Conservation (phyloP, 2,888 invertebrate species). For the Drosophila falleni region DNA sequence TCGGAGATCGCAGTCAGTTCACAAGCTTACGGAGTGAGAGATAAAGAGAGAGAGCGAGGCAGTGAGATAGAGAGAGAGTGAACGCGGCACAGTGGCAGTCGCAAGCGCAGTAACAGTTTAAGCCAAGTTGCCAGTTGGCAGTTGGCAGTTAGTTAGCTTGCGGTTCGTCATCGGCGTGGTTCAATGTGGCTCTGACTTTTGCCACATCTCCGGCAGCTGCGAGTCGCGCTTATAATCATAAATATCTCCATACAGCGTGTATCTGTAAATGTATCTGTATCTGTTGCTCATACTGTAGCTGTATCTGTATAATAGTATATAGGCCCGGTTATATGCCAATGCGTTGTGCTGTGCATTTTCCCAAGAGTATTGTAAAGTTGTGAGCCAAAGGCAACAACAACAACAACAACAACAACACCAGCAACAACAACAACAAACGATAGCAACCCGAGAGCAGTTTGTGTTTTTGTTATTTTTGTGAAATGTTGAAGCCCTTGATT, state of each 20-base stretch:
- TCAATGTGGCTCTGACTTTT: slow-evolving; percentile 58
- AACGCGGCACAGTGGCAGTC: slow-evolving; percentile 11
- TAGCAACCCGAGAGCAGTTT: slow-evolving; percentile 35
- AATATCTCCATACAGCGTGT: slow-evolving; percentile 68
- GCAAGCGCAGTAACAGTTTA: slow-evolving; percentile 41
- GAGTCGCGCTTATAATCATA: slow-evolving; percentile 72
- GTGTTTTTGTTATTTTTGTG: slow-evolving; percentile 71
- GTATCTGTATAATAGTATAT: slow-evolving; percentile 39
- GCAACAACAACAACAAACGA: no score
- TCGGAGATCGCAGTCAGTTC: slow-evolving; percentile 36
- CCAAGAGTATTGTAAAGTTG: slow-evolving; percentile 74
- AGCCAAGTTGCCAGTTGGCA: slow-evolving; percentile 62
- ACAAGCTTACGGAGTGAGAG: slow-evolving; percentile 22
- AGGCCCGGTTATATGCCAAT: slow-evolving; percentile 67
- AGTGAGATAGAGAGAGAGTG: slow-evolving; percentile 10
- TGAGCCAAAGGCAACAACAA: slow-evolving; percentile 37
- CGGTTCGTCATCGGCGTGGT: slow-evolving; percentile 79
- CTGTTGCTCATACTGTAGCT: slow-evolving; percentile 7
- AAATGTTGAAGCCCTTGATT: slow-evolving; percentile 84
- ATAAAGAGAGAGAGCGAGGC: slow-evolving; percentile 20
- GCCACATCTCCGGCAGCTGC: slow-evolving; percentile 53
- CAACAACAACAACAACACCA: slow-evolving; percentile 18
- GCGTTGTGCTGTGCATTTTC: slow-evolving; percentile 77
- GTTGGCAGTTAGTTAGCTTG: slow-evolving; percentile 67
- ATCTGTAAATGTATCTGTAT: slow-evolving; percentile 24